These are phyloP conservation scores for Orestias chungarensis DNA, from an alignment of 2,797 vertebrate species.

Conservation along the genomic window DNA sequence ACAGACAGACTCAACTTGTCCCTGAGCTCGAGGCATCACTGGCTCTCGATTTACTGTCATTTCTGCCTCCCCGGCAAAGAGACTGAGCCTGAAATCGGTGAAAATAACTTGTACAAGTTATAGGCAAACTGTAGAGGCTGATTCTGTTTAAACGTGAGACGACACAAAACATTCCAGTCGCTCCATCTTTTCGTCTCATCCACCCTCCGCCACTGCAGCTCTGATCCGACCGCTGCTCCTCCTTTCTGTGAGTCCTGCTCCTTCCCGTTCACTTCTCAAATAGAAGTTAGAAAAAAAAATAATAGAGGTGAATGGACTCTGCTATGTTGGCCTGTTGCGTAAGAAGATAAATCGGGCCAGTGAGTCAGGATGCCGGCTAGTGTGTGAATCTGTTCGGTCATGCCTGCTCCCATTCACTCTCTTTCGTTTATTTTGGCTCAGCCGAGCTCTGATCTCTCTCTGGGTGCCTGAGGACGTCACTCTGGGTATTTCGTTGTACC, in stretches of 20 bases:
- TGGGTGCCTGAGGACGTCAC: conserved; percentile 37
- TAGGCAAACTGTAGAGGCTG: conserved; percentile 13
- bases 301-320: conserved; percentile 50
- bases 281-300: conserved; percentile 52
- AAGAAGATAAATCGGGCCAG: conserved; percentile 61
- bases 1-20: conserved; percentile 39
- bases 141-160: too few species aligned
- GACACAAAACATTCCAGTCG: conserved; percentile 26
- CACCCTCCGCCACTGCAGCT: conserved; percentile 34
- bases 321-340: conserved; percentile 49
- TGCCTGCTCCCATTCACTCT: conserved; percentile 23
- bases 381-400: conserved; percentile 52
- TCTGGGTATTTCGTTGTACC: conserved; percentile 16
- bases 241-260: conserved; percentile 12
- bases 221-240: conserved; percentile 13
- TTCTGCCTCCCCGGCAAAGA: conserved; percentile 11
- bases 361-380: conserved; percentile 59
- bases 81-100: conserved; percentile 9
- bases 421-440: conserved; percentile 24
- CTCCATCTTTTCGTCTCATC: conserved; percentile 44
- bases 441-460: conserved; percentile 29
- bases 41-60: conserved; percentile 25
- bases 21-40: conserved; percentile 18
- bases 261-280: conserved; percentile 36
- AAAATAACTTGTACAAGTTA: not conserved